Evolutionary conservation across 1,140 invertebrate species (phyloP).

Genomic region (Pomacea maculata): DNA sequence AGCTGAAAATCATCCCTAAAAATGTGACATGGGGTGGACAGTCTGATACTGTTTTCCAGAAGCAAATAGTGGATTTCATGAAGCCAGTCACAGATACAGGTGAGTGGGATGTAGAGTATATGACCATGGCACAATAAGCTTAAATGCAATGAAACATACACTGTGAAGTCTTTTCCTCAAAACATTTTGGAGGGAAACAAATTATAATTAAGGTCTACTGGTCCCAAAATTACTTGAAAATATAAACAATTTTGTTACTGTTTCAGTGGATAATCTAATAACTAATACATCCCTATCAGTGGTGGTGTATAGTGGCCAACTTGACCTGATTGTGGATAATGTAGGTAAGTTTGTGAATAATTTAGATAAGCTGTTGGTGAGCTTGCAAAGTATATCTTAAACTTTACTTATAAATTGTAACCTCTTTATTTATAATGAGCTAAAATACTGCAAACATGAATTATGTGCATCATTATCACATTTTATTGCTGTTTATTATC

Average conservation of each 20-base stretch:
- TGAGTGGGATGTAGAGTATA: slow-evolving; percentile 55
- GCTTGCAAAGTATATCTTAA: neutral
- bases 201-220: too few species aligned
- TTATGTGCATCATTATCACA: too few species aligned
- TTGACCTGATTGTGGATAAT: slow-evolving; percentile 69
- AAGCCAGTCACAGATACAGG: slow-evolving; percentile 81
- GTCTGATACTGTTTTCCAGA: slow-evolving; percentile 72
- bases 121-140: too few species aligned
- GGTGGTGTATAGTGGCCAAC: slow-evolving; percentile 75
- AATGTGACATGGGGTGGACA: slow-evolving; percentile 74
- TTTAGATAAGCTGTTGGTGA: neutral
- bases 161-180: too few species aligned
- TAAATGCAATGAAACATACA: too few species aligned
- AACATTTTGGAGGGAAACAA: too few species aligned
- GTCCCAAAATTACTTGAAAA: too few species aligned
- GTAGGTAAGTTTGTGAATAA: slow-evolving; percentile 15
- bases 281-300: slow-evolving; percentile 76
- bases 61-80: slow-evolving; percentile 81
- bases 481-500: too few species aligned
- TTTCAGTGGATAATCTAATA: slow-evolving; percentile 66
- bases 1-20: slow-evolving; percentile 71
- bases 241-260: neutral
- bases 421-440: neutral
- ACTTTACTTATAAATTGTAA: neutral
- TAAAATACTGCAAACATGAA: too few species aligned